Conservation (phyloP, 2,113 vertebrate species). For the Saimiri boliviensis region DNA sequence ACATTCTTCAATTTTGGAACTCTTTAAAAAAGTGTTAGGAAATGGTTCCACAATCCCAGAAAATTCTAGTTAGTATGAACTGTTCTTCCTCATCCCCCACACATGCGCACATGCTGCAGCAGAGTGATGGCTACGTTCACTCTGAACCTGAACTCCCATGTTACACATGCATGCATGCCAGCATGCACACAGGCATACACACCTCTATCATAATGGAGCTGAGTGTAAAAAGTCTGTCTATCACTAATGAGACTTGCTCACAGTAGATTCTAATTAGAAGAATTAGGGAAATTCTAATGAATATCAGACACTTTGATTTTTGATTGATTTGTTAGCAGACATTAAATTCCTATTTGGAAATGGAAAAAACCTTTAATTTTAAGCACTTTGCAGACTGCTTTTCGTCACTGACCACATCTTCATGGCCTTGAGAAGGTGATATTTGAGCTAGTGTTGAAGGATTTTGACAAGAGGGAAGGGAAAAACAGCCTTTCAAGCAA, state of each 20-base stretch:
- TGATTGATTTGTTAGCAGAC: neutral
- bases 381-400: neutral
- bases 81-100: neutral
- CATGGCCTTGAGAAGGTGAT: neutral
- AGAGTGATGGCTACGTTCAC: neutral
- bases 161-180: neutral
- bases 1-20: conserved; percentile 1
- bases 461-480: neutral
- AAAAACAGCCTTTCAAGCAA: neutral
- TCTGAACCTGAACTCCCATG: neutral
- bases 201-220: neutral
- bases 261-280: conserved; percentile 6
- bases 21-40: neutral
- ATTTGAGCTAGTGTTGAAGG: neutral
- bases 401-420: neutral
- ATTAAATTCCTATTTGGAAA: conserved; percentile 33
- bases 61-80: neutral
- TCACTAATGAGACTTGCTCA: neutral
- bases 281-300: neutral
- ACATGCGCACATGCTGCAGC: neutral
- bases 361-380: neutral
- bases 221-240: neutral
- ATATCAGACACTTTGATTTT: conserved; percentile 11
- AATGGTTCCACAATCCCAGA: neutral
- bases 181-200: neutral